These are phyloP conservation scores for Ranitomeya variabilis DNA, from an alignment of 2,113 vertebrate genomes.

Conservation along the genomic window DNA sequence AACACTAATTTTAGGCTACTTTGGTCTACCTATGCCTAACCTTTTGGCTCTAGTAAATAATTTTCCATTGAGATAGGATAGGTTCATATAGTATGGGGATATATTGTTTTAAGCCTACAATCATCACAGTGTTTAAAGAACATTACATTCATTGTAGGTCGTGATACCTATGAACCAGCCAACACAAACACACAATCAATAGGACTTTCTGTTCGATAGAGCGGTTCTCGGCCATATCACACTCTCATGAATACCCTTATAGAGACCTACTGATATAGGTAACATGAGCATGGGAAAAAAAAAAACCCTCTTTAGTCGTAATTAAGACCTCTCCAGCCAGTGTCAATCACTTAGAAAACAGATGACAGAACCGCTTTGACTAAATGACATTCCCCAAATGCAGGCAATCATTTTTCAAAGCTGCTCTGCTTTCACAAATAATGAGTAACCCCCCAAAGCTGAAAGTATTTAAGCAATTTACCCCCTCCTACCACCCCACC, in stretches of 20 bases:
- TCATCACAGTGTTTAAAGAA: slow-evolving; percentile 45
- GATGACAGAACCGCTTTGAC: slow-evolving; percentile 37
- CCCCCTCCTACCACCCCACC: background rate
- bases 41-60: background rate
- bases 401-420: slow-evolving; percentile 32
- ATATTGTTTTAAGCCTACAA: slow-evolving; percentile 44
- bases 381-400: slow-evolving; percentile 46
- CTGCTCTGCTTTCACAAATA: slow-evolving; percentile 42
- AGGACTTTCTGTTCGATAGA: slow-evolving; percentile 44
- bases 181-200: slow-evolving; percentile 49
- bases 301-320: slow-evolving; percentile 26
- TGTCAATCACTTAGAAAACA: slow-evolving; percentile 42
- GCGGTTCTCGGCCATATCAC: slow-evolving; percentile 22
- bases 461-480: slow-evolving; percentile 47
- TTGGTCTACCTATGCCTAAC: background rate
- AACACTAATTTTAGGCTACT: background rate
- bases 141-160: slow-evolving; percentile 53
- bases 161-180: slow-evolving; percentile 27
- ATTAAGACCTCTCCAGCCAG: slow-evolving; percentile 41
- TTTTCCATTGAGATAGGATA: background rate
- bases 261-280: slow-evolving; percentile 31
- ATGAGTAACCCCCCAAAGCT: slow-evolving; percentile 15
- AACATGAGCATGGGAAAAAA: slow-evolving; percentile 49
- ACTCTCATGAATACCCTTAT: slow-evolving; percentile 41
- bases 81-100: background rate